A percentile compares a stretch with the other conserved stretches of the same genome.
These are phyloP conservation scores for Perognathus longimembris DNA, from an alignment of 2,113 vertebrate species.

Conservation along the genomic window DNA sequence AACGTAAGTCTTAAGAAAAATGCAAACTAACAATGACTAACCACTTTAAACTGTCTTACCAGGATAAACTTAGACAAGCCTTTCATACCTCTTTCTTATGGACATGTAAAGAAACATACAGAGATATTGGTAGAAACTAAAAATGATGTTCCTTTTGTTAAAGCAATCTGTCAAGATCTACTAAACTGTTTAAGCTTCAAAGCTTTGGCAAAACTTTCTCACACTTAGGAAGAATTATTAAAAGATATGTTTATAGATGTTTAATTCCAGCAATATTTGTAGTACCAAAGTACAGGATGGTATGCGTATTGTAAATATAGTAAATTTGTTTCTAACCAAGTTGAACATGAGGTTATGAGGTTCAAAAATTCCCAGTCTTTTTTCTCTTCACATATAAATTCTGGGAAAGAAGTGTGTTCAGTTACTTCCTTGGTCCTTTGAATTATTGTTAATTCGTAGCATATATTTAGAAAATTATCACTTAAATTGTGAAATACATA, in stretches of 20 bases:
- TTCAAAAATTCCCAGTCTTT: conserved; percentile 6
- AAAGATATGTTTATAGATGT: not conserved
- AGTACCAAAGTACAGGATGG: not conserved
- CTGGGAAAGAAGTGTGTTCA: not conserved
- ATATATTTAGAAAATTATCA: not conserved
- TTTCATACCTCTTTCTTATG: not conserved
- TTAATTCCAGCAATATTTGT: not conserved
- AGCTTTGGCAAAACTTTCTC: conserved; percentile 10
- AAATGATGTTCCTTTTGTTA: not conserved
- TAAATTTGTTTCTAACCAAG: conserved; percentile 20
- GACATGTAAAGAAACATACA: not conserved
- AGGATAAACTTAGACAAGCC: conserved; percentile 7
- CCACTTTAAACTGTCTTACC: not conserved
- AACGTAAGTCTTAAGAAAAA: not conserved
- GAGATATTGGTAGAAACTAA: not conserved
- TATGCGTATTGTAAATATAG: not conserved
- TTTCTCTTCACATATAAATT: not conserved
- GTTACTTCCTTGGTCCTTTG: not conserved
- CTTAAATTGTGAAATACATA: conserved; percentile 10
- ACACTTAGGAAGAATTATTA: conserved; percentile 36
- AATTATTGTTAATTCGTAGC: not conserved
- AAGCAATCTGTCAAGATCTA: not conserved
- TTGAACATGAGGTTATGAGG: not conserved
- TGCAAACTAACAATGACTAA: conserved; percentile 7
- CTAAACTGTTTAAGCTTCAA: not conserved